A percentile compares a stretch with the other conserved stretches of the same genome.
Evolutionary conservation across 2,113 vertebrate species (phyloP).

Genomic region (Oryzias curvinotus): DNA sequence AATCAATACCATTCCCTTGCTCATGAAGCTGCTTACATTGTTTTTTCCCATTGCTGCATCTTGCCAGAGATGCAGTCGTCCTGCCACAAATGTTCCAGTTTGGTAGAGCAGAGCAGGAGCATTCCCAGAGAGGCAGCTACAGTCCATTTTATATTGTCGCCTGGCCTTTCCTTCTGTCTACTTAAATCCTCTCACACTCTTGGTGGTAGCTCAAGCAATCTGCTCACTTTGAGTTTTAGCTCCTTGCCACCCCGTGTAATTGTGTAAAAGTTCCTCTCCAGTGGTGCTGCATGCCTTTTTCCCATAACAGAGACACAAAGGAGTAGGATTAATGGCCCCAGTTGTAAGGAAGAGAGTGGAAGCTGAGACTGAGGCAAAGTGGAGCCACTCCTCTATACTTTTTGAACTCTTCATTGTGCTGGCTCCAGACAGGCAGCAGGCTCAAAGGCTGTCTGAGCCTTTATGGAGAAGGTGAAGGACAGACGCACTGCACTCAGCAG

Average conservation of each 20-base stretch:
- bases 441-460: conserved; percentile 57
- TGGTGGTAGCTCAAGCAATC: conserved; percentile 90
- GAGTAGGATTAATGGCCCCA: conserved; percentile 73
- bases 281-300: conserved; percentile 77
- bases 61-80: conserved; percentile 52
- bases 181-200: conserved; percentile 87
- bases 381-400: conserved; percentile 70
- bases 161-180: conserved; percentile 86
- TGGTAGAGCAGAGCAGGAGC: conserved; percentile 57
- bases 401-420: conserved; percentile 73
- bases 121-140: conserved; percentile 80
- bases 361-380: conserved; percentile 63
- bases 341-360: conserved; percentile 67
- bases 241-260: conserved; percentile 85
- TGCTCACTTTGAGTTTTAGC: conserved; percentile 76
- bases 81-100: conserved; percentile 70
- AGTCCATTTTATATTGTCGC: conserved; percentile 75
- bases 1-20: conserved; percentile 75
- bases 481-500: conserved; percentile 44
- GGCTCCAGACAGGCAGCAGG: conserved; percentile 73
- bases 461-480: conserved; percentile 56
- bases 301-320: conserved; percentile 80
- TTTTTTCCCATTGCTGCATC: conserved; percentile 60
- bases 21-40: conserved; percentile 68
- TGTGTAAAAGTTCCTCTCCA: conserved; percentile 79